These are phyloP conservation scores for Bimastos eiseni DNA, from an alignment of 2,888 invertebrate genomes.

Conservation along the genomic window DNA sequence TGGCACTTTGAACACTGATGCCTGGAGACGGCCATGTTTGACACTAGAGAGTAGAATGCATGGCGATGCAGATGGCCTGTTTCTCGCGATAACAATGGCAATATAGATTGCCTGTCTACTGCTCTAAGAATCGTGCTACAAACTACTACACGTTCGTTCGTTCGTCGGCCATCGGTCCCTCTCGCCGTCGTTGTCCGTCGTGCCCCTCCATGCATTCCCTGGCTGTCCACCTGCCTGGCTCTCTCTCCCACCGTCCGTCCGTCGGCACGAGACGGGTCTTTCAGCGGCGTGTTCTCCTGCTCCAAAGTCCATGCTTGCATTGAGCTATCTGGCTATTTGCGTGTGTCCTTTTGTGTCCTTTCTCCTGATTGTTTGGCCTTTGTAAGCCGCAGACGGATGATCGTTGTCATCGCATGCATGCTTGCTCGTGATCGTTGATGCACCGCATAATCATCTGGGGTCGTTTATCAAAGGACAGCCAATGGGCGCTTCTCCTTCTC, in stretches of 20 bases:
- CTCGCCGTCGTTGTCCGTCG: neutral
- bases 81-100: constrained; percentile 7
- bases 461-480: neutral
- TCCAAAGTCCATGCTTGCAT: constrained; percentile 13
- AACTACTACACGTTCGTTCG: neutral
- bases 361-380: neutral
- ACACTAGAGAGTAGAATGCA: neutral
- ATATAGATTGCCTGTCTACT: neutral
- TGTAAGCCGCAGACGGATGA: constrained; percentile 1
- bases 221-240: neutral
- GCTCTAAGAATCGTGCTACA: neutral
- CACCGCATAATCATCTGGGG: neutral
- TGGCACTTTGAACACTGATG: neutral
- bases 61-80: neutral
- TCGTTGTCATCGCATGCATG: neutral
- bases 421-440: neutral
- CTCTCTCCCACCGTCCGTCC: neutral
- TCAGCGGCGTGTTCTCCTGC: neutral
- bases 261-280: neutral
- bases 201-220: neutral
- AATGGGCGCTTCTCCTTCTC: neutral
- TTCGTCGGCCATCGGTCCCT: neutral
- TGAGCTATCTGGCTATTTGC: constrained; percentile 13
- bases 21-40: neutral
- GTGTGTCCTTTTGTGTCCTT: constrained; percentile 13